Base-by-base conservation (phyloP, 2,888 invertebrate genomes). In the Panopea generosa region DNA sequence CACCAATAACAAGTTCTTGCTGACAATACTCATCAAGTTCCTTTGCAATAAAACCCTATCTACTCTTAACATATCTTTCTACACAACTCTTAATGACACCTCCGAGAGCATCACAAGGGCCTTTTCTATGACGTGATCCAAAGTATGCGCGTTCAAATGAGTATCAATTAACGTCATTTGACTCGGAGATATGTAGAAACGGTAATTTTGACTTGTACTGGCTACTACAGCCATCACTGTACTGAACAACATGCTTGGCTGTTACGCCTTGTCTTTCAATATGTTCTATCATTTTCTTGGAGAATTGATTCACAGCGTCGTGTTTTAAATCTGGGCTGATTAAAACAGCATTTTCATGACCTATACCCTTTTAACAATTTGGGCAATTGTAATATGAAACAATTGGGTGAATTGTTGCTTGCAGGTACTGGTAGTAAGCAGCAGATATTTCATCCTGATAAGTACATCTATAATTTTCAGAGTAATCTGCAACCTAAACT, bases 71-170 rank as follows among this genome's bases (percentile, higher is more conserved):
- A 29, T 6, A 26, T 2, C 9, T 59, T 26, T 50, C 68, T 20
- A 55, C 68, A 45, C 20, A 45, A 26, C 52, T 61, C 20, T 69
- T 69, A 1, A 68, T 53, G 18, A 62, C 18, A 1, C 70, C 62
- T 33, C 55, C 47, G 40, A 62, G n/a, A 1, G 24, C 56, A 55
- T 70, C 62, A 50, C 70, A 62, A 9, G 56, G 62, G 14, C 62
- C 49, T 50, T 72, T 72, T 2, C 72, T 66, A 40, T 72, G 72
- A 16, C 72, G 26, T 1, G 53, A 59, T 11, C 72, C 72, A 60
- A 72, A 72, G 20, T 14, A 72, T 2, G 47, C 7, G 1, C 60
- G 2, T 26, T 72, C 66, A 27, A 55, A 55, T 52, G 18, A 7
- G 7, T 43, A 20, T 2, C 27, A 40, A 49, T 40, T 14, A 14